Base-by-base conservation (phyloP, 2,888 invertebrate species). In the Tricholauxania praeusta region DNA sequence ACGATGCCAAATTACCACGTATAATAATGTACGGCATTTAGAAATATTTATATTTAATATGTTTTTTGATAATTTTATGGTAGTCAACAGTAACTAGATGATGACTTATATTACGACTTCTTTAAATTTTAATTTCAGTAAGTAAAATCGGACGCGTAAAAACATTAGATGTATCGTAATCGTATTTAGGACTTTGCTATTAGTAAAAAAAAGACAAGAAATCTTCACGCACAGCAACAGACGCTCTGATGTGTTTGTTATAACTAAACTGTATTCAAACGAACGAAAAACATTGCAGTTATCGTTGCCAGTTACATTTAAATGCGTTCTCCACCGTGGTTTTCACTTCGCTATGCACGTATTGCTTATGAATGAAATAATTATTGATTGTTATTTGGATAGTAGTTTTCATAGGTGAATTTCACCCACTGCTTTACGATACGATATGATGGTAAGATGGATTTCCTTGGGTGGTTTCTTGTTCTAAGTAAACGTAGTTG, bases 11-110 rank as follows among this genome's bases (percentile, higher is more conserved):
- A 90, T 95, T 95, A 89, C 95, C 95, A 88, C 95, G 92, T 84
- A 95, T 93, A 89, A 95, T 90, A 90, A 95, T 94, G 92, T 95
- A 95, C 89, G 95, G 95, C 95, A 95, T 95, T 88, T 84, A 84
- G 80, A 80, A 70, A 39, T 39, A 39, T 39, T 3, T 28, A 28
- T 28, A 28, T 28, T 28, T 28, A 28, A 28, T 28, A 28, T 28
- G 28, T 28, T 22, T 39, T 32, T 39, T 39, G 8, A 39, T 39
- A 10, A 1, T 39, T 39, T 10, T 10, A 10, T 39, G 8, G 39
- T 39, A 39, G 39, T 39, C 2, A 10, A 39, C 8, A 10, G 10
- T 39, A 10, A 39, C 39, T 10, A 39, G 39, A 39, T 39, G 39
- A 39, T 39, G 39, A 39, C 39, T 39, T 39, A 39, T 39, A 10